Percentiles rank a stretch among this genome's conserved stretches.
Evolutionary conservation across 2,888 invertebrate species (phyloP).

Genomic region (Lithodes maja): DNA sequence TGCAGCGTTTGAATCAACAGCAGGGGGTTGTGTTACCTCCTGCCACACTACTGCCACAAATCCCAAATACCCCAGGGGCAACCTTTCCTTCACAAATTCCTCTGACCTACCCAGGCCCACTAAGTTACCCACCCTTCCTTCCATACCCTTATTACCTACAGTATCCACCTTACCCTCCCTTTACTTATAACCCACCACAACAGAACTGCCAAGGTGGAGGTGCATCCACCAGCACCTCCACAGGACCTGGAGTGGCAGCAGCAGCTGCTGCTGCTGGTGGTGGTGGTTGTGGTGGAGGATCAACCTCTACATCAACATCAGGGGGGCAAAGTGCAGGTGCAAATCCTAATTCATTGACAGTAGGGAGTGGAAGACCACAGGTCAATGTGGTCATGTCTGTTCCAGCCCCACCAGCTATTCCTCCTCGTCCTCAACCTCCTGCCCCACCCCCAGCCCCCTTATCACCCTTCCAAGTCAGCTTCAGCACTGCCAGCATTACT

Average conservation of each 20-base stretch:
- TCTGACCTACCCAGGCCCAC: too few species aligned
- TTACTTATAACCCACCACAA: background rate
- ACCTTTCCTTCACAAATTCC: too few species aligned
- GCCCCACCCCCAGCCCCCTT: background rate
- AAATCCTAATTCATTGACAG: slow-evolving; percentile 11
- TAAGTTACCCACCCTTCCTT: too few species aligned
- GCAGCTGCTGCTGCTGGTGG: slow-evolving; percentile 39
- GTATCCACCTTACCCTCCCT: slow-evolving; percentile 1
- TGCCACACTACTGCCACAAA: background rate
- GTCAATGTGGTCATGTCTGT: background rate
- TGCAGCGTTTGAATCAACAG: background rate
- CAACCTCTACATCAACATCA: slow-evolving; percentile 25
- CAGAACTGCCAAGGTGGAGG: slow-evolving; percentile 21
- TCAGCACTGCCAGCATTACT: background rate
- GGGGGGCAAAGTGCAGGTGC: slow-evolving; percentile 15
- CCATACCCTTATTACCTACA: too few species aligned
- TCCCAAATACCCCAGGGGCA: background rate
- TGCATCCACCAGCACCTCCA: slow-evolving; percentile 39
- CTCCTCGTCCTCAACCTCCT: background rate
- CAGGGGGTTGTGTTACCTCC: background rate
- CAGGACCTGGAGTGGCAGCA: slow-evolving; percentile 32
- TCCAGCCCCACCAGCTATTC: background rate
- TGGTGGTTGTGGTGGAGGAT: slow-evolving; percentile 25
- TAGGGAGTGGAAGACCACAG: slow-evolving; percentile 5
- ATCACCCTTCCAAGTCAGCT: background rate